Percentiles rank a stretch among this genome's conserved stretches.
phyloP scores from a whole-genome alignment of 2,888 invertebrate species.

The Caenorhabditis zanzibari region DNA sequence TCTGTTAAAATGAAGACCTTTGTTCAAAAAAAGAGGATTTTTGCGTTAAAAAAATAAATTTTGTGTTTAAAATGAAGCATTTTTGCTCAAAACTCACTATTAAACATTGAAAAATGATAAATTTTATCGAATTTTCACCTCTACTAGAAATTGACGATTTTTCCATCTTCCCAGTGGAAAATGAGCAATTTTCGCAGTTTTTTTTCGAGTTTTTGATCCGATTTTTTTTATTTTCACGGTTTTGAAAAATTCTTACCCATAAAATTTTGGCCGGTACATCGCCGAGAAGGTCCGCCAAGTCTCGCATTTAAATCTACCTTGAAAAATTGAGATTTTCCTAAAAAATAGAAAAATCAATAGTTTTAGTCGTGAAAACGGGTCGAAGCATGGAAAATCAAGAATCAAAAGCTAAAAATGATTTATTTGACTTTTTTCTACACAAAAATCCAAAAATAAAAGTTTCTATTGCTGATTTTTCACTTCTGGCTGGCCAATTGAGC shows the following conservation, averaged over 20 bases:
- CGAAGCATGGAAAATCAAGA: background rate
- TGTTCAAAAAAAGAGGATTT: background rate
- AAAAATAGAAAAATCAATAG: background rate
- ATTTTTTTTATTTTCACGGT: conserved; percentile 2
- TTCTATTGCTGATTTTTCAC: conserved; percentile 12
- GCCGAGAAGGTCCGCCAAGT: conserved; percentile 45
- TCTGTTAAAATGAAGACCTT: background rate
- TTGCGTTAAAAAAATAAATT: background rate
- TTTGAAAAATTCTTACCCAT: conserved; percentile 34
- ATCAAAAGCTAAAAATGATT: background rate
- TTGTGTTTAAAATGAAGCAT: background rate
- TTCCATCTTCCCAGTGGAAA: background rate
- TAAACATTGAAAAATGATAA: background rate
- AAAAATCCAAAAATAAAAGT: too few relatives aligned
- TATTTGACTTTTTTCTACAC: background rate
- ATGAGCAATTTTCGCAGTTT: background rate
- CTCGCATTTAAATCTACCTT: conserved; percentile 39
- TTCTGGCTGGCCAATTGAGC: conserved; percentile 54
- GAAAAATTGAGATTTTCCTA: background rate
- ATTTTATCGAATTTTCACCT: background rate
- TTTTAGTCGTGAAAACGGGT: conserved; percentile 12
- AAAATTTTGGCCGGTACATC: conserved; percentile 41
- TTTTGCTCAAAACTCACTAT: background rate
- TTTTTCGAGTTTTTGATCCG: background rate
- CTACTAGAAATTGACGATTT: background rate